These are phyloP conservation scores for Steinernema carpocapsae DNA, from an alignment of 2,888 invertebrate species.

Conservation along the genomic window DNA sequence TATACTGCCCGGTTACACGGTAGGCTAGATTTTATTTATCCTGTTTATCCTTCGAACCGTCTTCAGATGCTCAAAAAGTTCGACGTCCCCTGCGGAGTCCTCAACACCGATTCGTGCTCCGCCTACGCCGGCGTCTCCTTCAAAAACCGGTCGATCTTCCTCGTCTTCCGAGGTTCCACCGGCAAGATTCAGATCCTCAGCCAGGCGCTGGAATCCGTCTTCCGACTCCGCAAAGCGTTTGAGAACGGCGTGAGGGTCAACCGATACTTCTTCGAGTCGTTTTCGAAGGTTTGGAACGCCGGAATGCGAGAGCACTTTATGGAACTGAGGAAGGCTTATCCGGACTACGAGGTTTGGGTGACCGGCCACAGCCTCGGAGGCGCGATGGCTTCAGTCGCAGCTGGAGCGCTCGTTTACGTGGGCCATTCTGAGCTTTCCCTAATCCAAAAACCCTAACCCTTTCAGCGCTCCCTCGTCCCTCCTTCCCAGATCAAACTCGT, in stretches of 20 bases:
- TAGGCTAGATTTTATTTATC: too few species aligned
- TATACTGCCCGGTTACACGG: too few species aligned
- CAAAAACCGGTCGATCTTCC: slow-evolving; percentile 49
- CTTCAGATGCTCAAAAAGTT: slow-evolving; percentile 36
- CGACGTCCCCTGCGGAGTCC: slow-evolving; percentile 1
- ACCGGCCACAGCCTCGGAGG: slow-evolving; percentile 60
- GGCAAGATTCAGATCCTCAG: too few species aligned
- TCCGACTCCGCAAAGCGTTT: background rate
- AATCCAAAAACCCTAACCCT: too few species aligned
- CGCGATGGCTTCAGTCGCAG: slow-evolving; percentile 57
- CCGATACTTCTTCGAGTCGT: slow-evolving; percentile 55
- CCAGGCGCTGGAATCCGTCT: too few species aligned
- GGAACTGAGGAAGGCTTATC: slow-evolving; percentile 37
- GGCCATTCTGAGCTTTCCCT: slow-evolving; percentile 13
- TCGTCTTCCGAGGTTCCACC: slow-evolving; percentile 39
- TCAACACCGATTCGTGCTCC: slow-evolving; percentile 36
- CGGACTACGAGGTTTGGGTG: slow-evolving; percentile 55
- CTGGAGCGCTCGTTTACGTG: slow-evolving; percentile 49
- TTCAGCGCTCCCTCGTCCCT: too few species aligned
- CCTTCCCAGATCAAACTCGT: too few species aligned
- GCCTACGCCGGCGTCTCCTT: slow-evolving; percentile 50
- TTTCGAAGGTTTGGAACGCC: slow-evolving; percentile 50
- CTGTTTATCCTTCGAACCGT: too few species aligned
- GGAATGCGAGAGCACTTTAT: slow-evolving; percentile 52
- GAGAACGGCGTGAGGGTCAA: slow-evolving; percentile 51